Evolutionary conservation across 2,888 invertebrate species (phyloP).

Genomic region (Caenorhabditis sp.): DNA sequence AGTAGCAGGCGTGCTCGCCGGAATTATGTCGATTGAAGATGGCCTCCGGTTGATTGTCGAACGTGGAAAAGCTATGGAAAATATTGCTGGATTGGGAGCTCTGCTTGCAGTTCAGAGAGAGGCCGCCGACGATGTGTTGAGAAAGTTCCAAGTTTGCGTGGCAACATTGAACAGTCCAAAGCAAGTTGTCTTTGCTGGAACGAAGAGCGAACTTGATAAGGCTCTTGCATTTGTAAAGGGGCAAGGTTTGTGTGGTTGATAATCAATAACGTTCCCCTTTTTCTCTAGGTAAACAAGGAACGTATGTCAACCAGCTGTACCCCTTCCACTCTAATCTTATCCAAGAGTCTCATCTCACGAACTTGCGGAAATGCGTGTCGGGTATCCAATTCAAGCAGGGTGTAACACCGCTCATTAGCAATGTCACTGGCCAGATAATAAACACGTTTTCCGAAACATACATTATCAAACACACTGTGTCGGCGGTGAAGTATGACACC

Average conservation of each 20-base stretch:
- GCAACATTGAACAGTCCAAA: constrained; percentile 73
- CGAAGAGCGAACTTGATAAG: constrained; percentile 59
- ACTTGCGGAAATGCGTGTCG: constrained; percentile 56
- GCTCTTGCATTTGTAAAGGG: constrained; percentile 65
- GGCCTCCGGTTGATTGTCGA: constrained; percentile 67
- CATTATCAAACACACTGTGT: constrained; percentile 69
- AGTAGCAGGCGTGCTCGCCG: constrained; percentile 68
- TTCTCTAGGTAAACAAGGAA: constrained; percentile 66
- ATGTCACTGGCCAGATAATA: constrained; percentile 69
- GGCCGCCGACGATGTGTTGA: constrained; percentile 63
- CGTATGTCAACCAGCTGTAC: constrained; percentile 72
- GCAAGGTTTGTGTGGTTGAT: constrained; percentile 24
- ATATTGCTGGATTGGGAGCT: constrained; percentile 68
- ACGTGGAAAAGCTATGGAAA: constrained; percentile 74
- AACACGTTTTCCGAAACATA: constrained; percentile 67
- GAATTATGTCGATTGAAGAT: constrained; percentile 70
- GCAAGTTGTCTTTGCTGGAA: constrained; percentile 74
- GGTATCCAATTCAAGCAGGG: constrained; percentile 61
- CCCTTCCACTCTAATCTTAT: constrained; percentile 77
- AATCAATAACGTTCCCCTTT: neutral
- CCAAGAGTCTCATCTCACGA: constrained; percentile 66
- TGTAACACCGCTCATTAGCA: constrained; percentile 70
- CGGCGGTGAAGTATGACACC: constrained; percentile 61
- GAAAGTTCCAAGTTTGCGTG: constrained; percentile 61
- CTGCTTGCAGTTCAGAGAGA: constrained; percentile 72